Conservation (phyloP, 2,888 invertebrate species). For the Argyresthia goedartella region DNA sequence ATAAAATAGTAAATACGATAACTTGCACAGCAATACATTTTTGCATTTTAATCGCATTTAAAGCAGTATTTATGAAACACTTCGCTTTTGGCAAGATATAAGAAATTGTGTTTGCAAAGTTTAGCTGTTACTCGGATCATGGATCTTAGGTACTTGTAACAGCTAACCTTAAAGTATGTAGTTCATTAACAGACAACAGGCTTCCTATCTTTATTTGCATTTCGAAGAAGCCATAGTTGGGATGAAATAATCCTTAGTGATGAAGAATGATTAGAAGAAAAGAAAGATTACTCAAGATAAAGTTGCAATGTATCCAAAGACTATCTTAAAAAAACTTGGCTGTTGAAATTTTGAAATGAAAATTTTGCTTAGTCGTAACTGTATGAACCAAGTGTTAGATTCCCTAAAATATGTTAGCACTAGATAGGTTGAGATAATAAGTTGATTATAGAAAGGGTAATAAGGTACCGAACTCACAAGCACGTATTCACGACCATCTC, state of each 20-base stretch:
- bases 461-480: slow-evolving; percentile 26
- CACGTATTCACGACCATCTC: slow-evolving; percentile 39
- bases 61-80: slow-evolving; percentile 54
- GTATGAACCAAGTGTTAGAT: not conserved
- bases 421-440: not conserved
- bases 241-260: not conserved
- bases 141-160: slow-evolving; percentile 22
- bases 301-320: no score
- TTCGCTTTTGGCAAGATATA: slow-evolving; percentile 60
- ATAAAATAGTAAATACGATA: slow-evolving; percentile 52
- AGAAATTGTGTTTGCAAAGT: slow-evolving; percentile 32
- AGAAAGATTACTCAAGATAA: no score
- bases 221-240: slow-evolving; percentile 10
- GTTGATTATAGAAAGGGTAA: no score
- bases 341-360: no score
- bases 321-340: no score
- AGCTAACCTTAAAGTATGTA: slow-evolving; percentile 44
- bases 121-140: slow-evolving; percentile 40
- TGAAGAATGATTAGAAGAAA: not conserved
- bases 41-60: slow-evolving; percentile 55
- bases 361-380: no score
- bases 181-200: slow-evolving; percentile 31
- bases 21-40: slow-evolving; percentile 57
- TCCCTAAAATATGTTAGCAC: slow-evolving; percentile 1
- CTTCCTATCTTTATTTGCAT: slow-evolving; percentile 60